Evolutionary conservation across 1,140 invertebrate genomes (phyloP).

Genomic region (Hylyphantes graminicola): DNA sequence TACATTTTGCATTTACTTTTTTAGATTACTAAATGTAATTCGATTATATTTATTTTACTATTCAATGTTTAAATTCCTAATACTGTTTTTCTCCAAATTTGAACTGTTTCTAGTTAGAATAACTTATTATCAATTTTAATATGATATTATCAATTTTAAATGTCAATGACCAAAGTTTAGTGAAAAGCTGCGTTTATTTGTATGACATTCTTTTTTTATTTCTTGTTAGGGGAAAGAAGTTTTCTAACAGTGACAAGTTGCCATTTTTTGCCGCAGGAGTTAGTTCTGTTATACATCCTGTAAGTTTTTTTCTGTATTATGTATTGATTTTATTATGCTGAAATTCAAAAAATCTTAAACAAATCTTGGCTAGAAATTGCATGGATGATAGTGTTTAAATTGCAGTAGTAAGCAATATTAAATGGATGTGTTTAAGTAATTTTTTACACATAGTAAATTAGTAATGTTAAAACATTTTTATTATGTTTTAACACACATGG

Average conservation of each 20-base stretch:
- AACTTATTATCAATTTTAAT: not conserved
- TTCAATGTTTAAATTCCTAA: not conserved
- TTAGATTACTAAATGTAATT: not conserved
- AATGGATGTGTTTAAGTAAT: no score
- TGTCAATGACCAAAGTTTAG: not conserved
- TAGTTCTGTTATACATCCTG: conserved; percentile 96
- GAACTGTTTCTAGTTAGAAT: not conserved
- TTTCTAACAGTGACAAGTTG: conserved; percentile 69
- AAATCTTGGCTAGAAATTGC: no score
- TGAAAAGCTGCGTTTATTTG: not conserved
- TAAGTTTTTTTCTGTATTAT: conserved; percentile 63
- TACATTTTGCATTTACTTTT: no score
- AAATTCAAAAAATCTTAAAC: no score
- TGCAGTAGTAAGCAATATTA: no score
- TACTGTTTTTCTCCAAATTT: not conserved
- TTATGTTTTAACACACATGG: no score
- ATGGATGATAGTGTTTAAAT: no score
- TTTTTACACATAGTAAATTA: no score
- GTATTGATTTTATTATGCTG: no score
- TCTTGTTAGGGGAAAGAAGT: conserved; percentile 80
- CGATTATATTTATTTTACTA: not conserved
- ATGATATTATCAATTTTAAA: not conserved
- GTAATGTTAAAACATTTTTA: no score
- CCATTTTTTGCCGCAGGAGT: conserved; percentile 97
- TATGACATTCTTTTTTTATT: not conserved